Base-by-base conservation (phyloP, 2,888 invertebrate genomes). In the Drosophila barbarae region DNA sequence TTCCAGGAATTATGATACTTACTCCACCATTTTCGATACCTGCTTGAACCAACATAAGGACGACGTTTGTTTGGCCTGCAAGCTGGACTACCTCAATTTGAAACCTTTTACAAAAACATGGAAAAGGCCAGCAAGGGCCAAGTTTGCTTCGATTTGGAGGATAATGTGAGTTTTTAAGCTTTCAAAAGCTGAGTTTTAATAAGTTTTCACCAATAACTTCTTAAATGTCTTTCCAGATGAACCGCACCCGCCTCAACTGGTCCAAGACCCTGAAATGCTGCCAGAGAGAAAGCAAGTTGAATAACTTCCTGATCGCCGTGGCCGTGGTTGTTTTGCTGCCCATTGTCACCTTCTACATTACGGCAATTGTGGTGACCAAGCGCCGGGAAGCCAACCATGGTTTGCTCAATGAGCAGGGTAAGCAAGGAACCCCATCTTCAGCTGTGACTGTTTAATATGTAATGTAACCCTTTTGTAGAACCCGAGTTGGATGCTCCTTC, bases 71-170 rank as follows among this genome's bases (percentile, higher is more conserved):
- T 8, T 5, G 1, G 13, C 15, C 0, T 84, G 84, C 10, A 13
- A 73, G 3, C 0, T 5, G 0, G 5, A 68, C 0, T 86, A 88
- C 49, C 10, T 57, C 5, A 42, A 54, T 2, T 58, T 86, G 34
- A 87, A 87, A 34, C 30, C 2, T 87, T 84, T 52, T 88, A 84
- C 49, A 71, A 55, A 7, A n/a, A 64, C 4, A 57, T 88, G 59
- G 88, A 87, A 32, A 55, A 77, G 34, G 47, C 71, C 1, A 78
- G 71, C 55, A 80, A 80, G 36, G 78, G 82, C 1, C 69, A 81
- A 42, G 78, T 87, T 34, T 87, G 87, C 60, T 87, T 77, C 36
- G 87, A 87, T 59, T 64, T 87, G 30, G 84, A 86, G 56, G 87
- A 88, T 56, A 66, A 68, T 26, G 83, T 85, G 44, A 30, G 72